Evolutionary conservation across 2,888 invertebrate genomes (phyloP).

Genomic region (Platynereis dumerilii): DNA sequence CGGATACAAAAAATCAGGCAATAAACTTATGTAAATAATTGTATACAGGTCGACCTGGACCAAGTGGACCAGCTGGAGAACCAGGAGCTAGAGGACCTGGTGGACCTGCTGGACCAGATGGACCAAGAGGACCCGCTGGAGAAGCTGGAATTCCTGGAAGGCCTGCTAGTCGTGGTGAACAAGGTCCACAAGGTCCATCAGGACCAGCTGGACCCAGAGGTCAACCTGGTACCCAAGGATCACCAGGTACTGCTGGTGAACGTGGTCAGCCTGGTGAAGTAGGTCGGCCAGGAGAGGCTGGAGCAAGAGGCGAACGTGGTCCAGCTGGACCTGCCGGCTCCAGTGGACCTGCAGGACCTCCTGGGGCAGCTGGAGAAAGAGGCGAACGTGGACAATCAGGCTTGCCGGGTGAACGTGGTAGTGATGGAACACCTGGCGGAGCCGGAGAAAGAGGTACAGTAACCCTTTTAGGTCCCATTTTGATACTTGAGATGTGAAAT

Average conservation of each 20-base stretch:
- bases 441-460: constrained; percentile 19
- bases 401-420: constrained; percentile 23
- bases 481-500: no score
- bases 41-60: constrained; percentile 15
- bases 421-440: constrained; percentile 20
- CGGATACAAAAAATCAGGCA: no score
- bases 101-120: constrained; percentile 10
- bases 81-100: constrained; percentile 23
- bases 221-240: constrained; percentile 23
- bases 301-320: constrained; percentile 20
- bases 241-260: constrained; percentile 16
- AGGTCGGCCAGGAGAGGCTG: constrained; percentile 26
- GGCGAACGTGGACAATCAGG: constrained; percentile 22
- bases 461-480: no score
- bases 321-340: constrained; percentile 8
- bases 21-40: no score
- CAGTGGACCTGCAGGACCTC: constrained; percentile 25
- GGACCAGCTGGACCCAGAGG: constrained; percentile 16
- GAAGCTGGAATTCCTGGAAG: neutral
- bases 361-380: constrained; percentile 22
- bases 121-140: constrained; percentile 26
- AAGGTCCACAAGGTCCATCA: constrained; percentile 8
- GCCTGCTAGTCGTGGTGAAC: neutral
- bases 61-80: constrained; percentile 22
- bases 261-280: constrained; percentile 23